These are phyloP conservation scores for Chrysoperla carnea DNA, from an alignment of 1,140 invertebrate species.

Conservation along the genomic window DNA sequence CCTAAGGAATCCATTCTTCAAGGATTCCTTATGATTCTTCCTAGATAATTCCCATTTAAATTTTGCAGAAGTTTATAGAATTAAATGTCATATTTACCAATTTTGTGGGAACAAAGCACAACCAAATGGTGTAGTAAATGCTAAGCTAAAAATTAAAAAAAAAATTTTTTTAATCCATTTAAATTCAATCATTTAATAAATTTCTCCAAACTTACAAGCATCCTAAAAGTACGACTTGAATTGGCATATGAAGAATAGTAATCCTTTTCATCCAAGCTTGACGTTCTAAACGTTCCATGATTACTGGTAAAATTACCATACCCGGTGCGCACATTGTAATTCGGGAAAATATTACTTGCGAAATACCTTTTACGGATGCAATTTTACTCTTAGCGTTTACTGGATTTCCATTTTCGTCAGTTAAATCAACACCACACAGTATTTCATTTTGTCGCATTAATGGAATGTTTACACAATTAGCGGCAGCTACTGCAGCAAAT, in stretches of 20 bases:
- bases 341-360: constrained; percentile 65
- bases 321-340: constrained; percentile 85
- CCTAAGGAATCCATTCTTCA: too few species aligned
- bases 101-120: constrained; percentile 84
- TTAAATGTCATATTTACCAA: constrained; percentile 47
- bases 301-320: constrained; percentile 62
- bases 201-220: constrained; percentile 47
- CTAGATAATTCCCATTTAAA: too few species aligned
- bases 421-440: constrained; percentile 41
- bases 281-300: constrained; percentile 62
- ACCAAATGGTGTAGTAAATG: constrained; percentile 82
- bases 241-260: constrained; percentile 48
- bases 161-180: constrained; percentile 14
- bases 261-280: constrained; percentile 54
- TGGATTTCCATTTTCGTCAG: constrained; percentile 52
- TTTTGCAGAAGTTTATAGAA: background rate
- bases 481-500: constrained; percentile 91
- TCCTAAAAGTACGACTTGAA: constrained; percentile 61
- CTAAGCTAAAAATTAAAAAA: constrained; percentile 41
- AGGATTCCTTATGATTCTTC: too few species aligned
- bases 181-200: constrained; percentile 11
- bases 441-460: constrained; percentile 88
- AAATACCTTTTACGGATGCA: constrained; percentile 67
- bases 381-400: constrained; percentile 58
- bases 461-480: constrained; percentile 98